These are phyloP conservation scores for Leguminivora glycinivorella DNA, from an alignment of 1,140 invertebrate genomes.

Conservation along the genomic window DNA sequence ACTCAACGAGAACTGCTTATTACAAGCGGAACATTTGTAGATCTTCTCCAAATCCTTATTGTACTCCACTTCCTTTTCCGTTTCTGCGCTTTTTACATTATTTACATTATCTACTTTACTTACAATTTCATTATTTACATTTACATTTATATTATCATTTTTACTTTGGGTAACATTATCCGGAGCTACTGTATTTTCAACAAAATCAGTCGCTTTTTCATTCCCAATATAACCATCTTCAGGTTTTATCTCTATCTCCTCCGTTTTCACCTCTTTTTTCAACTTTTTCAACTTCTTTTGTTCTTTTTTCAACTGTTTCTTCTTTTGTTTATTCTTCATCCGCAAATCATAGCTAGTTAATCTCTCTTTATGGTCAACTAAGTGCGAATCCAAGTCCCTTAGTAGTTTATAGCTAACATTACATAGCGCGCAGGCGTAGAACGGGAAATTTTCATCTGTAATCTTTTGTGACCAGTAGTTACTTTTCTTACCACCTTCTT, in stretches of 20 bases:
- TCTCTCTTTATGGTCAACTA: slow-evolving; percentile 61
- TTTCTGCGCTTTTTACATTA: slow-evolving; percentile 3
- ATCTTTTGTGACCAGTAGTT: slow-evolving; percentile 64
- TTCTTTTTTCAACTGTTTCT: slow-evolving; percentile 61
- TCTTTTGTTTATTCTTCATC: slow-evolving; percentile 58
- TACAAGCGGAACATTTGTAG: slow-evolving; percentile 69
- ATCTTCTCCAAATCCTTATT: slow-evolving; percentile 61
- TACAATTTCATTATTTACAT: slow-evolving; percentile 17
- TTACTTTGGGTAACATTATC: slow-evolving; percentile 18
- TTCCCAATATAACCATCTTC: slow-evolving; percentile 69
- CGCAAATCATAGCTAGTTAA: slow-evolving; percentile 65
- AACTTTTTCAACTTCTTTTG: slow-evolving; percentile 59
- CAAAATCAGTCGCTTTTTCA: slow-evolving; percentile 52
- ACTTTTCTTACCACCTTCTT: slow-evolving; percentile 43
- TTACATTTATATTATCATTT: slow-evolving; percentile 30
- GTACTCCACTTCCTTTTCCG: slow-evolving; percentile 37
- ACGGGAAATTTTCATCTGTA: slow-evolving; percentile 56
- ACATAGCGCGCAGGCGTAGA: slow-evolving; percentile 67
- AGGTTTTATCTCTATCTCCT: slow-evolving; percentile 60
- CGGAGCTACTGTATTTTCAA: background rate
- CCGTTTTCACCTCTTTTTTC: slow-evolving; percentile 47
- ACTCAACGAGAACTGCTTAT: slow-evolving; percentile 67
- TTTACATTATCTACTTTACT: slow-evolving; percentile 28
- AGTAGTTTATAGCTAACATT: slow-evolving; percentile 55
- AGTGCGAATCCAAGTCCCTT: slow-evolving; percentile 59